Percentiles rank a stretch among this genome's conserved stretches.
Conservation (phyloP, 2,797 vertebrate species). For the Valencia hispanica region DNA sequence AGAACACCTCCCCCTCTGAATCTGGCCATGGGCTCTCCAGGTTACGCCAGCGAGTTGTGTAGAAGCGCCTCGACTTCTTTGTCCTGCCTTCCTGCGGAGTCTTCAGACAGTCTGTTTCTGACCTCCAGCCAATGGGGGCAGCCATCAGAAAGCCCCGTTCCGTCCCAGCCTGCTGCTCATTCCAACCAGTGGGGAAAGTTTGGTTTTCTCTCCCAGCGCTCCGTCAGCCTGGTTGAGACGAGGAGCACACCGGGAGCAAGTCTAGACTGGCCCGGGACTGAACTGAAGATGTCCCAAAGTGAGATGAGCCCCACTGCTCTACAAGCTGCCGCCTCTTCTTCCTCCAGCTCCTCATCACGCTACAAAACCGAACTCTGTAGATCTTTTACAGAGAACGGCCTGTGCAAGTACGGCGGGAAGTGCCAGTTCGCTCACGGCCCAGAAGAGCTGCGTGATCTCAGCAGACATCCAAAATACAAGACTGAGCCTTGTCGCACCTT, state of each 20-base stretch:
- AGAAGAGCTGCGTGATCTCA: constrained; percentile 82
- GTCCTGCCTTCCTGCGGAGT: constrained; percentile 53
- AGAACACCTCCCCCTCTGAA: constrained; percentile 30
- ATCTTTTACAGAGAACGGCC: constrained; percentile 81
- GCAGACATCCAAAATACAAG: constrained; percentile 85
- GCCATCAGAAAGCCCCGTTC: constrained; percentile 47
- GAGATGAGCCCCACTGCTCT: constrained; percentile 55
- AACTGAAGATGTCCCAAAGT: constrained; percentile 33
- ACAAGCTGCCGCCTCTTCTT: constrained; percentile 44
- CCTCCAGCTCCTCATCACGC: constrained; percentile 72
- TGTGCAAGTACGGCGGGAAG: constrained; percentile 85
- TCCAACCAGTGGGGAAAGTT: constrained; percentile 61
- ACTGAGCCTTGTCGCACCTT: constrained; percentile 85
- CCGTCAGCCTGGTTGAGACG: constrained; percentile 75
- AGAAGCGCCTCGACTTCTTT: constrained; percentile 50
- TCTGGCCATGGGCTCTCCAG: constrained; percentile 52
- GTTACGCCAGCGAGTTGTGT: constrained; percentile 45
- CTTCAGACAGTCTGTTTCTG: constrained; percentile 46
- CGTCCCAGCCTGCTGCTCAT: constrained; percentile 31
- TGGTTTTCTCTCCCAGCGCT: constrained; percentile 66
- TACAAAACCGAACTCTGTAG: constrained; percentile 88
- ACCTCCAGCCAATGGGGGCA: constrained; percentile 61
- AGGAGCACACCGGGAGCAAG: constrained; percentile 38
- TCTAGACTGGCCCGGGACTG: constrained; percentile 60
- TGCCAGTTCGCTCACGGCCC: constrained; percentile 86